phyloP scores from a whole-genome alignment of 2,113 vertebrate species.

The Zosterops borbonicus region DNA sequence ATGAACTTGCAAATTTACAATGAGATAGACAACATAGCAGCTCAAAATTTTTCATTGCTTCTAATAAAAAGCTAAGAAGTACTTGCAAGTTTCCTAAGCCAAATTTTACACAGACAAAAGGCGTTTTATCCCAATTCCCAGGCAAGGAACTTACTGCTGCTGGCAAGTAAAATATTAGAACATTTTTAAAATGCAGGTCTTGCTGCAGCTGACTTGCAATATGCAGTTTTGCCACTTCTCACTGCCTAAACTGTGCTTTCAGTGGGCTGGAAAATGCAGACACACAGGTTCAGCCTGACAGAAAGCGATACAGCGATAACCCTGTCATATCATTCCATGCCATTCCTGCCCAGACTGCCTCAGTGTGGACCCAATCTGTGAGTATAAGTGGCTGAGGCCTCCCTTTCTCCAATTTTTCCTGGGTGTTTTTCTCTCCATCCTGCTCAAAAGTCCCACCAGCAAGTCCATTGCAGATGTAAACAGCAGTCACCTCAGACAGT shows the following conservation, averaged over 20 bases:
- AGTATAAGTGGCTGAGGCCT: conserved; percentile 1
- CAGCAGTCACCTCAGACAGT: not conserved
- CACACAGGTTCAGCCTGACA: conserved; percentile 37
- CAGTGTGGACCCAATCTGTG: not conserved
- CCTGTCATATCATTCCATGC: conserved; percentile 9
- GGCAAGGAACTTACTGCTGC: not conserved
- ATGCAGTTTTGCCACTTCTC: conserved; percentile 35
- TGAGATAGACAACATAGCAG: conserved; percentile 26
- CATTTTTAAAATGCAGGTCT: conserved; percentile 33
- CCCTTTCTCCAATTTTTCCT: not conserved
- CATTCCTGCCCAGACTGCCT: conserved; percentile 28
- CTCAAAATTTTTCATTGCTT: conserved; percentile 1
- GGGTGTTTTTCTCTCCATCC: not conserved
- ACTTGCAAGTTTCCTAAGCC: not conserved
- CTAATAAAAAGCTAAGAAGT: not conserved
- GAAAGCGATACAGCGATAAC: conserved; percentile 26
- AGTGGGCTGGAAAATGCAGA: conserved; percentile 66
- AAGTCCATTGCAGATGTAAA: not conserved
- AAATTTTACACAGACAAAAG: conserved; percentile 9
- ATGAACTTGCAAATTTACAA: conserved; percentile 63
- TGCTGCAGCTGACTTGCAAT: not conserved
- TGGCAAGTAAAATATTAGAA: not conserved
- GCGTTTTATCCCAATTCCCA: not conserved
- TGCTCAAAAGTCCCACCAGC: not conserved
- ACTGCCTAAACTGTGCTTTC: conserved; percentile 44